Evolutionary conservation across 1,140 invertebrate genomes (phyloP), one percentile per base, ranked within the genome.

Genomic region (Drosophila ohnishii): DNA sequence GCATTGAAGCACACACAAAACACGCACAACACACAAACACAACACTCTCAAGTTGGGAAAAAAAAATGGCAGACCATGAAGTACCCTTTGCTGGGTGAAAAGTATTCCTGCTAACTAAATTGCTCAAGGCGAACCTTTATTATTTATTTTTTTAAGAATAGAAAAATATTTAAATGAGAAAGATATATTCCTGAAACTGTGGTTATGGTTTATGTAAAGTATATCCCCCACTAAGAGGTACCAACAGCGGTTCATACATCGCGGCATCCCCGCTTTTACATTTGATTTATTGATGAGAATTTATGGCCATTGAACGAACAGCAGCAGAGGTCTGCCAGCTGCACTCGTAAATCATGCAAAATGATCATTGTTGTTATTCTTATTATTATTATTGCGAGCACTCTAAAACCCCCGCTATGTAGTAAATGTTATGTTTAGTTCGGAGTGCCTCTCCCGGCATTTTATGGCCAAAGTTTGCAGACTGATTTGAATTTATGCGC

Each of bases 271-370:
- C 80, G 67, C 55, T 37, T 55, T 55, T 53, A 66, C 66, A 83
- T 88, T 83, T 87, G 84, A 88, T 88, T 88, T 88, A 88, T 88
- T 88, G 70, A 84, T 80, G 73, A 59, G 44, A 88, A 88, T 88
- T 89, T 80, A 80, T 88, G 74, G 77, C 59, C 73, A 87, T 70
- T 87, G 71, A 87, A 53, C 75, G 75, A 61, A 50, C 51, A 50
- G 53, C 51, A 56, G 55, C 71, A 75, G 35, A 22, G 70, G 58
- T 42, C 73, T 56, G 63, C 39, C 64, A 82, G 67, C 67, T 80
- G 48, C 57, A 73, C 39, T 69, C 83, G 78, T 86, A 88, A 86
- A 83, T 86, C 79, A 86, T 53, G 59, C 71, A 72, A 57, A 86
- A 75, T 82, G 64, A 86, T 85, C 64, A 75, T 81, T 64, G 77